Percentiles rank a stretch among this genome's conserved stretches.
phyloP scores from a whole-genome alignment of 2,113 vertebrate genomes.

The Coreoperca whiteheadi region DNA sequence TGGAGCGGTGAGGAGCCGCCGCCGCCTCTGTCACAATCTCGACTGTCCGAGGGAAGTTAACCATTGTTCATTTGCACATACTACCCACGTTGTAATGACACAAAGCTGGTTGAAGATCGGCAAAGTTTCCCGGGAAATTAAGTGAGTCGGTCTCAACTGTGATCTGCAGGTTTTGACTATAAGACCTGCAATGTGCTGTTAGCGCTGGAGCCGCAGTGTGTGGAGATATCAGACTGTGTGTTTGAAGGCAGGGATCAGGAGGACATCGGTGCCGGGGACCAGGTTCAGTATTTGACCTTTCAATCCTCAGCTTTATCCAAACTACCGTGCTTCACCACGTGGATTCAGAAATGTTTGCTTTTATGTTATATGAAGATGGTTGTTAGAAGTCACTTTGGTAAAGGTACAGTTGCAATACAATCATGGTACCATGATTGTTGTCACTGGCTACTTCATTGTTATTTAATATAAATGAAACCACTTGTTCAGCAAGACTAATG shows the following conservation, averaged over 20 bases:
- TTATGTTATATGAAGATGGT: background rate
- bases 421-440: background rate
- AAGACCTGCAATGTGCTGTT: constrained; percentile 85
- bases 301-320: background rate
- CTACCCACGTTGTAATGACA: no score
- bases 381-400: background rate
- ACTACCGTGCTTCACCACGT: background rate
- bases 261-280: constrained; percentile 85
- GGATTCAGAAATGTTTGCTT: background rate
- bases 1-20: no score
- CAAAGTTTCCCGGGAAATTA: no score
- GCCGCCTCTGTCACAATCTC: no score
- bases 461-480: background rate
- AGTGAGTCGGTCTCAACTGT: background rate
- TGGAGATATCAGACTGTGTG: constrained; percentile 82
- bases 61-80: no score
- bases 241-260: constrained; percentile 80
- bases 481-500: no score
- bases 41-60: no score
- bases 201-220: constrained; percentile 81
- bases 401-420: background rate
- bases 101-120: no score
- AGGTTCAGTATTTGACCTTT: constrained; percentile 69
- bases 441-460: background rate
- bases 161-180: constrained; percentile 83